Percentiles rank a stretch among this genome's conserved stretches.
These are phyloP conservation scores for Eupithecia inturbata DNA, from an alignment of 2,888 invertebrate genomes.

Conservation along the genomic window DNA sequence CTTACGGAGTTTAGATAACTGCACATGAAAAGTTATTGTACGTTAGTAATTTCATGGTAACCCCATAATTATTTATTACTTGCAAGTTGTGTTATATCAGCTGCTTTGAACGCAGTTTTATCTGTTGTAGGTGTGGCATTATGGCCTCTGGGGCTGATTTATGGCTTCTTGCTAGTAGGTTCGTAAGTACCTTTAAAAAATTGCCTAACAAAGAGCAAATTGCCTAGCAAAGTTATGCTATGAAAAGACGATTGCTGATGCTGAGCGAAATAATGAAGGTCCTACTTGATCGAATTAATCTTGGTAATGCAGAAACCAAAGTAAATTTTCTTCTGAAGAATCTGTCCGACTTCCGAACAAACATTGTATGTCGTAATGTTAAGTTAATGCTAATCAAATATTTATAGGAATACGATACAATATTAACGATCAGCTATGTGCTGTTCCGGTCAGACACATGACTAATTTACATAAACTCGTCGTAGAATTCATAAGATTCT, in stretches of 20 bases:
- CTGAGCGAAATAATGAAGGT: not conserved
- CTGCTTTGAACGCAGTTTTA: conserved; percentile 2
- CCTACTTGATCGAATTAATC: not conserved
- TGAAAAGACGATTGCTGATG: not conserved
- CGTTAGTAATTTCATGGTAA: conserved; percentile 42
- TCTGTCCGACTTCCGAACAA: conserved; percentile 12
- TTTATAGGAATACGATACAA: conserved; percentile 29
- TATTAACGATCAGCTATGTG: conserved; percentile 21
- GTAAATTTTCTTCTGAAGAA: not conserved
- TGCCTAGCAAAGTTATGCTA: not conserved
- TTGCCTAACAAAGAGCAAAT: not conserved
- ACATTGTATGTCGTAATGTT: conserved; percentile 12
- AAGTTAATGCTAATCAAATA: conserved; percentile 19
- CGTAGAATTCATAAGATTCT: conserved; percentile 30
- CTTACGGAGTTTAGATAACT: conserved; percentile 19
- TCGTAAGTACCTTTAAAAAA: not conserved
- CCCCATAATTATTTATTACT: conserved; percentile 38
- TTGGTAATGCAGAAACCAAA: not conserved
- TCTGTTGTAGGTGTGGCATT: not conserved
- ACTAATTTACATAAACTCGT: conserved; percentile 41
- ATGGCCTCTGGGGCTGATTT: not conserved
- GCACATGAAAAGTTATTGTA: conserved; percentile 33
- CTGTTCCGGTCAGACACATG: conserved; percentile 39
- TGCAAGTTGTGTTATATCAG: not conserved
- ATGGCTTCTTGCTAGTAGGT: not conserved